Conservation (phyloP, 2,888 invertebrate genomes). For the Capitulum mitella region DNA sequence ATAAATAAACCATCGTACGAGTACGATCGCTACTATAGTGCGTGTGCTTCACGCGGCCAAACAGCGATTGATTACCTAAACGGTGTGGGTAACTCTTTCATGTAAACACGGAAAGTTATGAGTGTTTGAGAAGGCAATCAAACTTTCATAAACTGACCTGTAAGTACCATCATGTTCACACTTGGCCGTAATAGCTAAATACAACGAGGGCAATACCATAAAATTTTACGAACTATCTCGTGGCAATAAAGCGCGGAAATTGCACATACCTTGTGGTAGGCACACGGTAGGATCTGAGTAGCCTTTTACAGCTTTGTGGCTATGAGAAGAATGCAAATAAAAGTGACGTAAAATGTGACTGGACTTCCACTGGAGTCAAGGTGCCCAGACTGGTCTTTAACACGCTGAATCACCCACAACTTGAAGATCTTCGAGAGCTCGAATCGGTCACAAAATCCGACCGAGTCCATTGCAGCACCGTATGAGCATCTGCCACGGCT, state of each 20-base stretch:
- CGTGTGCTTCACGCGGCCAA: neutral
- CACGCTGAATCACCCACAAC: no score
- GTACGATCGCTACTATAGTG: neutral
- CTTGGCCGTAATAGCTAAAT: slow-evolving; percentile 12
- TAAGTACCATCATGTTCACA: slow-evolving; percentile 22
- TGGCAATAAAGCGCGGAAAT: slow-evolving; percentile 18
- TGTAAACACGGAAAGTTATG: slow-evolving; percentile 21
- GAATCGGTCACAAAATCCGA: no score
- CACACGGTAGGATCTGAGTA: slow-evolving; percentile 9
- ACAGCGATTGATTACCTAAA: neutral
- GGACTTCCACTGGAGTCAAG: neutral
- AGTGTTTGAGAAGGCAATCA: slow-evolving; percentile 17
- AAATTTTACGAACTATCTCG: slow-evolving; percentile 25
- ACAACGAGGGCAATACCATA: slow-evolving; percentile 25
- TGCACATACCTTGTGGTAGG: slow-evolving; percentile 24
- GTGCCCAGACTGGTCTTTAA: no score
- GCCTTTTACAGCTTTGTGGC: neutral
- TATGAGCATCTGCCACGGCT: no score
- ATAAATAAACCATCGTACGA: neutral
- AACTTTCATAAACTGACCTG: slow-evolving; percentile 25
- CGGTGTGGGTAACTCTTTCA: neutral
- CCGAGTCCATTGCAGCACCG: no score
- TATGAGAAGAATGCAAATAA: slow-evolving; percentile 18
- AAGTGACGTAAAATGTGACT: neutral
- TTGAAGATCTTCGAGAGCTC: no score